Percentiles rank a stretch among this genome's conserved stretches.
phyloP scores from a whole-genome alignment of 2,113 vertebrate species.

The Melanerpes aurifrons region DNA sequence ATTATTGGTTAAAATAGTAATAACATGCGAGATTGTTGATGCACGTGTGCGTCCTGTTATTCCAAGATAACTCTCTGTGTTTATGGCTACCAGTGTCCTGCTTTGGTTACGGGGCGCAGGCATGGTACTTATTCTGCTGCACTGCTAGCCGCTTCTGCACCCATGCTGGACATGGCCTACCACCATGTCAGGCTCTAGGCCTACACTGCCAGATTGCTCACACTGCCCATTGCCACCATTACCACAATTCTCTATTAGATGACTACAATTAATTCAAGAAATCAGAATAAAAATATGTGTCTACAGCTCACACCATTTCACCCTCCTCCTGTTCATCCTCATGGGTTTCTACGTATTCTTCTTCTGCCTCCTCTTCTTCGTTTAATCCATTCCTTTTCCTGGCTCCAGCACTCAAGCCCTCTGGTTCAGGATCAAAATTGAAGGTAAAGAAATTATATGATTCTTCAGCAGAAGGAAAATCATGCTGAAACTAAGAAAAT shows the following conservation, averaged over 20 bases:
- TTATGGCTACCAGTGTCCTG: no score
- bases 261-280: not conserved
- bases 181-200: no score
- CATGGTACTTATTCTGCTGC: no score
- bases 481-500: constrained; percentile 69
- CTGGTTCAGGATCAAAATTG: constrained; percentile 86
- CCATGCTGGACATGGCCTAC: no score
- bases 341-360: constrained; percentile 33
- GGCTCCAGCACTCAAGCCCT: not conserved
- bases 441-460: constrained; percentile 94
- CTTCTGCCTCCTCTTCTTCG: constrained; percentile 69
- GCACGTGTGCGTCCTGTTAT: no score
- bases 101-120: no score
- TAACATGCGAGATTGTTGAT: no score
- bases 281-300: not conserved
- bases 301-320: constrained; percentile 31
- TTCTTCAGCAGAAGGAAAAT: constrained; percentile 85
- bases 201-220: no score
- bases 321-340: constrained; percentile 60
- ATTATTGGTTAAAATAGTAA: no score
- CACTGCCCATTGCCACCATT: no score
- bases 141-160: no score
- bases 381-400: constrained; percentile 33
- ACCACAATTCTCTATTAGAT: not conserved
- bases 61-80: no score